Percentiles rank a stretch among this genome's conserved stretches.
phyloP scores from a whole-genome alignment of 2,797 vertebrate species.

The Pogoniulus pusillus region DNA sequence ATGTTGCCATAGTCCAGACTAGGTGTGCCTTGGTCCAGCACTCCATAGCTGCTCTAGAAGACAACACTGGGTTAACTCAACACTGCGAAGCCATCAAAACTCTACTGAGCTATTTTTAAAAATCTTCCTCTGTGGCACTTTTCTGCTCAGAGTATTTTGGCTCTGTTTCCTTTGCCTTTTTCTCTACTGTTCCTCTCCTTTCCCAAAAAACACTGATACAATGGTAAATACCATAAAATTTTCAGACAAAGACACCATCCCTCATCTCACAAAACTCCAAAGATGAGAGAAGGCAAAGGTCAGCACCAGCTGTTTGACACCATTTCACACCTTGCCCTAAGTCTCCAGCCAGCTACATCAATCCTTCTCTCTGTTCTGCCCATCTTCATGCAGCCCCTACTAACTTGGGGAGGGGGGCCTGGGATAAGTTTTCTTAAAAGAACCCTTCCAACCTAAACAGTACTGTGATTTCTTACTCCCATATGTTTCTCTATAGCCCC shows the following conservation, averaged over 20 bases:
- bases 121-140: not conserved
- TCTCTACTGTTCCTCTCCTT: not conserved
- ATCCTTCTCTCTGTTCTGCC: not conserved
- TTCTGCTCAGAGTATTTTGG: not conserved
- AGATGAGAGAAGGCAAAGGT: not conserved
- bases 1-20: not conserved
- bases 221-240: not conserved
- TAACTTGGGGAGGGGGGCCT: accelerated
- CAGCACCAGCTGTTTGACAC: not conserved
- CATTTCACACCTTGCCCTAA: not conserved
- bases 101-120: not conserved
- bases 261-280: not conserved
- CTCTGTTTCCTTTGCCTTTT: not conserved
- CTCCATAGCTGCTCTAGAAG: not conserved
- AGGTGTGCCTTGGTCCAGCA: not conserved
- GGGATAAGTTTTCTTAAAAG: not conserved
- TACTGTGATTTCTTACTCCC: not conserved
- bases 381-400: not conserved
- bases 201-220: not conserved
- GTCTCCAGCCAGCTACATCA: not conserved
- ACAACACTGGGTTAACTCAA: not conserved
- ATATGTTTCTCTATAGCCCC: not conserved
- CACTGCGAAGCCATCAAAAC: not conserved
- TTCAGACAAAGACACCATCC: not conserved
- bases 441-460: not conserved